Base-by-base conservation (phyloP, 1,140 invertebrate species). In the Stegodyphus mimosarum region DNA sequence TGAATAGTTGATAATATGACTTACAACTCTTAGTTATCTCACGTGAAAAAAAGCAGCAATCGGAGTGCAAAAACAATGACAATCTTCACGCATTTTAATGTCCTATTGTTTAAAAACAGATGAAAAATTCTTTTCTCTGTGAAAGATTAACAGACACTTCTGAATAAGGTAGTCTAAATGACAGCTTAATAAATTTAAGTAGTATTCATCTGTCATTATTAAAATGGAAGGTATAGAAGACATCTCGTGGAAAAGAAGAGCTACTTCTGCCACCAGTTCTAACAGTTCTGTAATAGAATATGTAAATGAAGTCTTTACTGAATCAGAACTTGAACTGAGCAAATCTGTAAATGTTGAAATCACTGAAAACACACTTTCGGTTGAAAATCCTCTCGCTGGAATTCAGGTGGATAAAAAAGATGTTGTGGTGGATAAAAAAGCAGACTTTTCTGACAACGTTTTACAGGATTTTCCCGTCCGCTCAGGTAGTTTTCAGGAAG, bases 221-320 rank as follows among this genome's bases (percentile, higher is more conserved):
- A 33, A 33, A 33, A 33, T 33, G 33, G 33, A 33, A 33, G 33
- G 33, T 33, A 33, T 33, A 1, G 33, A 33, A 33, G 33, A 33
- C 1, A 3, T 33, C 33, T 33, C 33, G 33, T 33, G 55, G 9
- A 81, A 81, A 49, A 13, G 13, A 49, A 64, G 79, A 17, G 66
- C 53, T 15, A 11, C n/a, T 73, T 81, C 79, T n/a, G 15, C 79
- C 1, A 33, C 69, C 15, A 81, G 79, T 66, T 75, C 72, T 17
- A 53, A 70, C 11, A 75, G 64, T 33, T 84, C 81, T 6, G 52
- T 76, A n/a, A 84, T 63, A 48, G 81, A 84, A 53, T 84, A 75
- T 33, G 81, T 75, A 18, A 84, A 84, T 51, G 63, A 75, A 55
- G 81, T 55, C 9, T 84, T 75, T 17, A 52, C 17, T 13, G 72